Conservation (phyloP, 1,140 invertebrate species). For the Polypedilum pembai region DNA sequence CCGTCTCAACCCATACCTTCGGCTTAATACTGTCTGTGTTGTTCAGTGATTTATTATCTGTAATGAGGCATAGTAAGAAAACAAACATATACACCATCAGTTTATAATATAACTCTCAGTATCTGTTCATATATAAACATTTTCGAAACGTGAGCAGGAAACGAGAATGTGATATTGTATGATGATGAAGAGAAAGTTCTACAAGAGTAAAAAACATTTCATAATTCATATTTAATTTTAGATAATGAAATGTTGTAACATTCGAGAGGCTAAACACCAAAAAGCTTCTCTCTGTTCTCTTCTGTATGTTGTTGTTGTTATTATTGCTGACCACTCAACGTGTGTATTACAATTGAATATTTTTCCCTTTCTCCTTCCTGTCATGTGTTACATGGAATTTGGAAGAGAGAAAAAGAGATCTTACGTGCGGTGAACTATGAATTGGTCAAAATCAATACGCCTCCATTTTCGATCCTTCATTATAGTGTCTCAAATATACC, state of each 20-base stretch:
- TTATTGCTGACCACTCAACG: neutral
- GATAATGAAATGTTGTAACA: neutral
- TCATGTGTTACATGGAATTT: too few species aligned
- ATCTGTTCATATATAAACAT: neutral
- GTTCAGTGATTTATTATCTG: slow-evolving; percentile 45
- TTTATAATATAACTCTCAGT: neutral
- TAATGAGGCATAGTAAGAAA: slow-evolving; percentile 32
- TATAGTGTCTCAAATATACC: neutral
- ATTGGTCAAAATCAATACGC: slow-evolving; percentile 1
- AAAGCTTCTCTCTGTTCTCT: too few species aligned
- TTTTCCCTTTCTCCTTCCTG: too few species aligned
- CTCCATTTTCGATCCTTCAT: neutral
- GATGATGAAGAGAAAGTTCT: neutral
- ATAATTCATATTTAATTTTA: slow-evolving; percentile 20
- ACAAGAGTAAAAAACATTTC: neutral
- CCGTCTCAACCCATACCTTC: slow-evolving; percentile 42
- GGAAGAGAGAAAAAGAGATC: neutral
- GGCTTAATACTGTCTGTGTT: slow-evolving; percentile 40
- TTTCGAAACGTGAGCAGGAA: neutral
- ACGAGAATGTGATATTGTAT: neutral
- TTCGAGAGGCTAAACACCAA: neutral
- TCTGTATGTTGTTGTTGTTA: neutral
- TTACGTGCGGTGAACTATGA: neutral
- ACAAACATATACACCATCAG: neutral
- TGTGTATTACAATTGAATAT: too few species aligned